These are phyloP conservation scores for Mesorhabditis sp. DNA, from an alignment of 2,888 invertebrate genomes.

Conservation along the genomic window DNA sequence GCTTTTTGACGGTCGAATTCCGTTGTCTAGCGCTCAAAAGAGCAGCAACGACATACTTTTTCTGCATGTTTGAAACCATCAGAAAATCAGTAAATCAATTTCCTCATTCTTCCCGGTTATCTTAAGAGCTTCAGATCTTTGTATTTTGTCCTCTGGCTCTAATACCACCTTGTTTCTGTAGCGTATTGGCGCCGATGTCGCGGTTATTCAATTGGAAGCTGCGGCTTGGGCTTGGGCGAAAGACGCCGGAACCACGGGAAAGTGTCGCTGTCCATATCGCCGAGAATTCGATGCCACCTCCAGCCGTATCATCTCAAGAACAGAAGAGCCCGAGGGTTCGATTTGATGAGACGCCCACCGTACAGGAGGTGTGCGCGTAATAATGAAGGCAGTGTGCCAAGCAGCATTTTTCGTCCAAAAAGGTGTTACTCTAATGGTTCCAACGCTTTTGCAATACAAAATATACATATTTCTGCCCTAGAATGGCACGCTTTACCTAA, in stretches of 20 bases:
- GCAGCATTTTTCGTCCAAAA: not conserved
- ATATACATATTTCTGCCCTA: slow-evolving; percentile 7
- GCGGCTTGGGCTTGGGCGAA: slow-evolving; percentile 27
- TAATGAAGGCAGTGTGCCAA: slow-evolving; percentile 4
- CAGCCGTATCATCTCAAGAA: slow-evolving; percentile 10
- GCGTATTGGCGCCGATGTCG: slow-evolving; percentile 15
- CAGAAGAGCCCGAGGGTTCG: slow-evolving; percentile 10
- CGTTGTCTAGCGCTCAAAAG: no score
- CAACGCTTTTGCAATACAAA: not conserved
- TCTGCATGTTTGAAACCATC: no score
- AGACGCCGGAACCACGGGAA: slow-evolving; percentile 38
- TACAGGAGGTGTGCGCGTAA: slow-evolving; percentile 14
- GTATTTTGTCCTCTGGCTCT: no score
- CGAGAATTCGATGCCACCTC: slow-evolving; percentile 14
- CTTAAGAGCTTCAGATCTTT: no score
- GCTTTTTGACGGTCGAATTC: no score
- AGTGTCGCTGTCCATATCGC: slow-evolving; percentile 27
- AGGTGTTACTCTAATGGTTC: not conserved
- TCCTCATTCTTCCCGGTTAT: no score
- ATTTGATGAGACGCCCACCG: slow-evolving; percentile 15
- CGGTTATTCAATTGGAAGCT: slow-evolving; percentile 34
- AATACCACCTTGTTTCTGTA: no score
- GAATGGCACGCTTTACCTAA: slow-evolving; percentile 7
- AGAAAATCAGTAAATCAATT: no score
- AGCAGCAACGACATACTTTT: no score